phyloP scores from a whole-genome alignment of 2,113 vertebrate genomes.

The Microtus montanus region DNA sequence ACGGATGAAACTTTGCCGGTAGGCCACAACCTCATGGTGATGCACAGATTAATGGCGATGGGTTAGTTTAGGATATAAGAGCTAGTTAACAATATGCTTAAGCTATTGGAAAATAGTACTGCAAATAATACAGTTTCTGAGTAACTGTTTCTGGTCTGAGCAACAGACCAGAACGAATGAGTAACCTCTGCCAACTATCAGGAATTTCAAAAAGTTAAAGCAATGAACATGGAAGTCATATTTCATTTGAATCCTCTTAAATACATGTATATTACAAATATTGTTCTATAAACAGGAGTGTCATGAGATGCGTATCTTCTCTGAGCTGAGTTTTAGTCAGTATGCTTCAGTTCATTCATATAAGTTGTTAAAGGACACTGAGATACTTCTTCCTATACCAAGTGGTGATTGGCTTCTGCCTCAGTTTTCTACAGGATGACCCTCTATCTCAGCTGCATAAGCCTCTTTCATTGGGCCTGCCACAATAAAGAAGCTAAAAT shows the following conservation, averaged over 20 bases:
- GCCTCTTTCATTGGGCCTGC: background rate
- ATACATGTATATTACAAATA: background rate
- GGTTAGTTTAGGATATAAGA: no score
- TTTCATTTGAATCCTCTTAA: background rate
- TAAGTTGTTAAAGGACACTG: background rate
- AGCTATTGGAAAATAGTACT: no score
- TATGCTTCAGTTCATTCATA: background rate
- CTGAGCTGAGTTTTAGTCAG: background rate
- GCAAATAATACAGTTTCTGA: no score
- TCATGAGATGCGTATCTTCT: background rate
- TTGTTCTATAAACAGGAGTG: background rate
- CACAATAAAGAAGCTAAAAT: background rate
- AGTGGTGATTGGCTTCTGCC: background rate
- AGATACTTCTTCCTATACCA: background rate
- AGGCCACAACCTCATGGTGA: no score
- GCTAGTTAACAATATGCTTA: no score
- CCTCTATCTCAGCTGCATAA: background rate
- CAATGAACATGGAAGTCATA: background rate
- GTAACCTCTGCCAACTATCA: no score
- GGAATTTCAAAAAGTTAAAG: constrained; percentile 17
- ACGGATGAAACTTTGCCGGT: accelerated
- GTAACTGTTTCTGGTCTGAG: no score
- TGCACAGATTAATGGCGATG: no score
- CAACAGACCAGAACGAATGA: no score
- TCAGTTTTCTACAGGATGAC: background rate